A percentile compares a stretch with the other conserved stretches of the same genome.
These are phyloP conservation scores for Eulemur coronatus DNA, from an alignment of 2,797 vertebrate species.

Conservation along the genomic window DNA sequence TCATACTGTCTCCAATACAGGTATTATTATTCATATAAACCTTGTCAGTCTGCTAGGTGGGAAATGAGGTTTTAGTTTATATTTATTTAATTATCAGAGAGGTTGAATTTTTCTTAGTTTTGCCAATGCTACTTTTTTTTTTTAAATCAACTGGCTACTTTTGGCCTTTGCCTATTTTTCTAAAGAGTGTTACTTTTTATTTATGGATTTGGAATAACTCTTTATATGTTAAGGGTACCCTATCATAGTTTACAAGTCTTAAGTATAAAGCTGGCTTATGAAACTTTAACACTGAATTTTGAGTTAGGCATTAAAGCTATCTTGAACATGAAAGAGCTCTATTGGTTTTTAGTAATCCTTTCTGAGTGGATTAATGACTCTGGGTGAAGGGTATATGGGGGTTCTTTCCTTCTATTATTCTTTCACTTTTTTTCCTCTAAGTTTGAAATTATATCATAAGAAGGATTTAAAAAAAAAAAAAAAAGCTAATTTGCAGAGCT, in stretches of 20 bases:
- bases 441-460: slow-evolving; percentile 21
- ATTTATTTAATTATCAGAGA: neutral
- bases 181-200: neutral
- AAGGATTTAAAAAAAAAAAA: neutral
- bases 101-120: neutral
- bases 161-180: neutral
- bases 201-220: neutral
- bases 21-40: neutral
- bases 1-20: neutral
- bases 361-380: neutral
- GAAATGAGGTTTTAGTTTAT: neutral
- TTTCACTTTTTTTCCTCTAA: neutral
- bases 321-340: neutral
- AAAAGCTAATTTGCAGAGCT: neutral
- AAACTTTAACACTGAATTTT: neutral
- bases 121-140: neutral
- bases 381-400: neutral
- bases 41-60: neutral
- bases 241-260: neutral
- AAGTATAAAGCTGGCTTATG: neutral
- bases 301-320: neutral
- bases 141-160: neutral
- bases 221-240: neutral
- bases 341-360: neutral
- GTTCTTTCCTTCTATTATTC: neutral